Base-by-base conservation (phyloP, 2,888 invertebrate genomes). In the Oscheius sp. region DNA sequence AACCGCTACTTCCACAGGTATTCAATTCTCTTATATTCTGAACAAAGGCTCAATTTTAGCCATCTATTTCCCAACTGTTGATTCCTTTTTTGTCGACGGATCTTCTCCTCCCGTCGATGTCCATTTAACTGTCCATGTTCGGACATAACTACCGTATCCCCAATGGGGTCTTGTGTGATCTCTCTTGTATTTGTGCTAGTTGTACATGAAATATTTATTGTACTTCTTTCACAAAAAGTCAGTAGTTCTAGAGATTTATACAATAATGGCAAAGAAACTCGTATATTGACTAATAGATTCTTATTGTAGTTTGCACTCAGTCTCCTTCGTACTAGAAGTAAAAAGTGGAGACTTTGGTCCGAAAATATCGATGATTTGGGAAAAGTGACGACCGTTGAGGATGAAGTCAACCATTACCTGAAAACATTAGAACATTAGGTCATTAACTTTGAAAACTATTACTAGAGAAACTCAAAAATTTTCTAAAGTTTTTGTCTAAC, bases 321-420 rank as follows among this genome's bases (percentile, higher is more conserved):
- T 9, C 8, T 59, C 59, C 44, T 59, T 59, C 14, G 17, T 38
- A 5, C 24, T n/a, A 24, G 64, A 69, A n/a, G n/a, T n/a, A n/a
- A n/a, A n/a, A n/a, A n/a, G n/a, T n/a, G n/a, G n/a, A n/a, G n/a
- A n/a, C 14, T 71, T 68, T 26, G 72, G 66, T 1, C 57, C 73
- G 47, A 74, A 75, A n/a, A 79, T 79, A 61, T 77, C 72, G 64
- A 77, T 77, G 17, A 73, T 69, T 68, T 71, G 74, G 1, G 72
- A 72, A 65, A 79, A 72, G 38, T 77, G 77, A n/a, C 79, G 71
- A 12, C 73, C 77, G 26, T 54, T 68, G 17, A 78, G 73, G 28
- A 78, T 73, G 65, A 74, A 73, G 63, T 82, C 82, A 20, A 81
- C 77, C 41, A 81, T 74, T 2, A 80, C 78, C 82, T 82, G 64